phyloP scores from a whole-genome alignment of 2,113 vertebrate genomes.

The Phalacrocorax brasilianus region DNA sequence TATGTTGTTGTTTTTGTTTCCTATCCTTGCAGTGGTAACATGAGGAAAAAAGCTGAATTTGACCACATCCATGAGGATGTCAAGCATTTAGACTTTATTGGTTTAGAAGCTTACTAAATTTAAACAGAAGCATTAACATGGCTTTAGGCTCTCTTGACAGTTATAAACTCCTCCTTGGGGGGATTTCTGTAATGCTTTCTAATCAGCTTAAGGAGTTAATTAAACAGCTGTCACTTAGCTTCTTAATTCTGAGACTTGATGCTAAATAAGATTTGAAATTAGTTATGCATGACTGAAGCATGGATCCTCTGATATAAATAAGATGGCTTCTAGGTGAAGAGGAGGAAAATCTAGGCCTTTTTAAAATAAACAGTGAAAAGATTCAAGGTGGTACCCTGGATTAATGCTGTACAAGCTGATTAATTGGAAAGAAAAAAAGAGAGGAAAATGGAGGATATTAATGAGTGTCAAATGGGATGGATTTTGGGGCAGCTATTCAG shows the following conservation, averaged over 20 bases:
- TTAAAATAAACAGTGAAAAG: background rate
- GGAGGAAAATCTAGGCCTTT: background rate
- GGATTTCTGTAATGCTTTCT: conserved; percentile 68
- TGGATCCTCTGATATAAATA: background rate
- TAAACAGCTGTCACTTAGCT: conserved; percentile 79
- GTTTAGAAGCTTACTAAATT: conserved; percentile 59
- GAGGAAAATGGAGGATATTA: background rate
- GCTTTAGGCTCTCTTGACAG: conserved; percentile 54
- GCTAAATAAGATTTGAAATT: conserved; percentile 73
- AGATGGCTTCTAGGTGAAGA: background rate
- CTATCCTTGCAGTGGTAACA: background rate
- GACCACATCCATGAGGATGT: conserved; percentile 32
- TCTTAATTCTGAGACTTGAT: conserved; percentile 71
- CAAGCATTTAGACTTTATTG: background rate
- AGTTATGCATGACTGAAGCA: conserved; percentile 42
- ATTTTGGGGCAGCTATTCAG: background rate
- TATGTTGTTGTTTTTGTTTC: background rate
- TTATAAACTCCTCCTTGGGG: conserved; percentile 65
- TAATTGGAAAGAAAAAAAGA: background rate
- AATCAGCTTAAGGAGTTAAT: conserved; percentile 82
- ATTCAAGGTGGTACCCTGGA: background rate
- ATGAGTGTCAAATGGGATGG: background rate
- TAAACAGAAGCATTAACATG: conserved; percentile 47
- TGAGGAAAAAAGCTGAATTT: background rate
- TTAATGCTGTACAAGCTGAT: background rate